Evolutionary conservation across 2,113 vertebrate species (phyloP).

Genomic region (Fulmarus glacialis): DNA sequence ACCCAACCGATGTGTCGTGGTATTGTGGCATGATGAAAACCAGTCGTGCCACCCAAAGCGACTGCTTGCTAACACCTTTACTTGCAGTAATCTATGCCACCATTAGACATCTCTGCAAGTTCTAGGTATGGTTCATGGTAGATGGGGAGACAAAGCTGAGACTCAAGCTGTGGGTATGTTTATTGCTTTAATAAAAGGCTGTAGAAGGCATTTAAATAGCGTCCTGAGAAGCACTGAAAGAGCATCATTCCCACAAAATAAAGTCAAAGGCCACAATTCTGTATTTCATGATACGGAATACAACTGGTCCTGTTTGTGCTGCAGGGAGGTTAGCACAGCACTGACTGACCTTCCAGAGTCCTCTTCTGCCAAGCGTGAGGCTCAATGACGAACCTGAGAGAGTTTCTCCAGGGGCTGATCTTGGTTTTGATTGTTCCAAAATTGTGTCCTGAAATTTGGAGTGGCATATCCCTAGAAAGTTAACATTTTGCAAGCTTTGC

Average conservation of each 20-base stretch:
- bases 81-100: not conserved
- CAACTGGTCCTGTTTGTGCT: not conserved
- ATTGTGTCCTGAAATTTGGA: not conserved
- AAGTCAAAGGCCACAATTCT: conserved; percentile 4
- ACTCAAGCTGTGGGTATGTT: not conserved
- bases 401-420: not conserved
- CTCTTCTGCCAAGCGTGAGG: not conserved
- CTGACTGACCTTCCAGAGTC: not conserved
- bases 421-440: conserved; percentile 10
- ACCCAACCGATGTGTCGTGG: accelerated
- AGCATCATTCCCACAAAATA: not conserved
- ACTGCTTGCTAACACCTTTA: not conserved
- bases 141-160: not conserved
- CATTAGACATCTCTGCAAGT: not conserved
- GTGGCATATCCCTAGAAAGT: not conserved
- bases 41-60: not conserved
- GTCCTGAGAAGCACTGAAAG: not conserved
- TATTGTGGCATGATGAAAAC: accelerated
- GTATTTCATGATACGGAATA: not conserved
- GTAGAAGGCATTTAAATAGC: conserved; percentile 15
- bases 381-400: not conserved
- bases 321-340: not conserved
- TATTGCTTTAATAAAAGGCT: conserved; percentile 41
- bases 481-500: not conserved
- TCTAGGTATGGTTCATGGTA: not conserved